phyloP scores from a whole-genome alignment of 2,113 vertebrate species.

The Pomatorhinus ruficollis region DNA sequence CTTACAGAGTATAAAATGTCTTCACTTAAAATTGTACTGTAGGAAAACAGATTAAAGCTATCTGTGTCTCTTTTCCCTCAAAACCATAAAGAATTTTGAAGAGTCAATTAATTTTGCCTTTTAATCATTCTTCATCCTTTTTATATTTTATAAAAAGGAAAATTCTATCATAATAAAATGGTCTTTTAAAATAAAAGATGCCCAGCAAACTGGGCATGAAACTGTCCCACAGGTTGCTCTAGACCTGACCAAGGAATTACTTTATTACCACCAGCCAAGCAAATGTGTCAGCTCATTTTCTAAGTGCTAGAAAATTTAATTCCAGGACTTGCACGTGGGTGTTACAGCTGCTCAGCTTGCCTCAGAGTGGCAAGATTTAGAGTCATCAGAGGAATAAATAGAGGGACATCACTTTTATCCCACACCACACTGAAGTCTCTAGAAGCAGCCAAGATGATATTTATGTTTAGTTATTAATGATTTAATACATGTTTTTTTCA shows the following conservation, averaged over 20 bases:
- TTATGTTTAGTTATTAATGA: constrained; percentile 36
- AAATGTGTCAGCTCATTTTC: constrained; percentile 63
- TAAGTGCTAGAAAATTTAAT: constrained; percentile 39
- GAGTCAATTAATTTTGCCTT: neutral
- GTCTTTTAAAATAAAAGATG: constrained; percentile 1
- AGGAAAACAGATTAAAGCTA: neutral
- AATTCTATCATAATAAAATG: constrained; percentile 29
- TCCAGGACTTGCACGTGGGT: neutral
- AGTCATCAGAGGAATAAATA: neutral
- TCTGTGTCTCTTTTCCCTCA: neutral
- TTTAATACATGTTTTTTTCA: constrained; percentile 35
- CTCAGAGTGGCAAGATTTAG: neutral
- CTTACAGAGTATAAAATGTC: neutral
- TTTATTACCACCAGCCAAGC: constrained; percentile 44
- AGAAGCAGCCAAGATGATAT: neutral
- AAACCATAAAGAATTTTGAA: neutral
- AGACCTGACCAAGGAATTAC: constrained; percentile 1
- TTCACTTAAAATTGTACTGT: neutral
- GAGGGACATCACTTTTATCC: neutral
- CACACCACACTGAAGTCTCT: neutral
- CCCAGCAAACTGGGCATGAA: constrained; percentile 41
- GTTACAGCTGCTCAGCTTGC: constrained; percentile 8
- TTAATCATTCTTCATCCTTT: constrained; percentile 3
- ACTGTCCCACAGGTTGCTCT: constrained; percentile 40
- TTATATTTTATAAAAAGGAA: neutral